These are phyloP conservation scores for Pipistrellus kuhlii DNA, from an alignment of 2,797 vertebrate genomes.

Conservation along the genomic window DNA sequence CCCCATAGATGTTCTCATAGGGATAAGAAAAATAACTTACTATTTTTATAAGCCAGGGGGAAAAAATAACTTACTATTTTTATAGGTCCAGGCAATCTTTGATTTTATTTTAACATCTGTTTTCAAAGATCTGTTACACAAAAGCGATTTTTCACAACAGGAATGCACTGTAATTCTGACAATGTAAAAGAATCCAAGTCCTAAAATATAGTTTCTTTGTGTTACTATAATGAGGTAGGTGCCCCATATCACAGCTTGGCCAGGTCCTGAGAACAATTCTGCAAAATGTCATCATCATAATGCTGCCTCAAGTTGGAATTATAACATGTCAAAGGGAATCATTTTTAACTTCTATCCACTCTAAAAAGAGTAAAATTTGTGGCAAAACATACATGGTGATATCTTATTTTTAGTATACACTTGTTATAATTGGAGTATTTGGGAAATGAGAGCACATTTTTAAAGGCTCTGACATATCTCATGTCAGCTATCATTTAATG, in stretches of 20 bases:
- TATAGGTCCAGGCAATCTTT: conserved; percentile 22
- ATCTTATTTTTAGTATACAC: conserved; percentile 21
- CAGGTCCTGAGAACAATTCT: not conserved
- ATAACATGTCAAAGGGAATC: not conserved
- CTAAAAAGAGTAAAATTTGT: conserved; percentile 22
- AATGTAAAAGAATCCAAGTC: not conserved
- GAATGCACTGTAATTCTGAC: conserved; percentile 26
- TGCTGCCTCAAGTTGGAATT: not conserved
- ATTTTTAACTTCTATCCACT: not conserved
- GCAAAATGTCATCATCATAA: not conserved
- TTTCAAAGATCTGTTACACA: conserved; percentile 7
- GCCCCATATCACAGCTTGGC: not conserved
- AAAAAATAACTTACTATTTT: conserved; percentile 52
- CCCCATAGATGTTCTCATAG: not conserved
- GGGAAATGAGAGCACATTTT: not conserved
- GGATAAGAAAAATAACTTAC: conserved; percentile 25
- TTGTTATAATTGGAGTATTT: not conserved
- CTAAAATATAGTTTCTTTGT: conserved; percentile 16
- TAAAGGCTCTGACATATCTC: not conserved
- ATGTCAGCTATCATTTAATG: conserved; percentile 8
- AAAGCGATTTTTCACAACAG: conserved; percentile 29
- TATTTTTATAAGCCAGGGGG: not conserved
- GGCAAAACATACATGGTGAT: not conserved
- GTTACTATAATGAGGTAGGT: not conserved
- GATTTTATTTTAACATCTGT: conserved; percentile 59